These are phyloP conservation scores for Gadus chalcogrammus DNA, from an alignment of 2,113 vertebrate genomes.

Conservation along the genomic window DNA sequence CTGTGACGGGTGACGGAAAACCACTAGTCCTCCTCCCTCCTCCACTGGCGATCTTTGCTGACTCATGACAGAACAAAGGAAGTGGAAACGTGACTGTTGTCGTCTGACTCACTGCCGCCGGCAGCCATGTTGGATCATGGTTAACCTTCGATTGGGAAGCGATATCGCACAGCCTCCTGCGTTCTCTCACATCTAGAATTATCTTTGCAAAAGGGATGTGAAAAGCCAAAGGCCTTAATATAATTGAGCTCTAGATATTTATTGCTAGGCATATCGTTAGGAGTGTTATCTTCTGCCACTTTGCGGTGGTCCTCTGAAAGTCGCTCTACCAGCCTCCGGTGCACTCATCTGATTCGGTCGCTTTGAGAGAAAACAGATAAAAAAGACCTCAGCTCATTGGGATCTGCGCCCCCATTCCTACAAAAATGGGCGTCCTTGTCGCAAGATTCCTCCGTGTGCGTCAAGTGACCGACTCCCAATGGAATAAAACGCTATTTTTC, in stretches of 20 bases:
- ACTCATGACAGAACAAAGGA: background rate
- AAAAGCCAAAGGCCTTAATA: too few relatives aligned
- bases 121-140: background rate
- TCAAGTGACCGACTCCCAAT: slow-evolving; percentile 4
- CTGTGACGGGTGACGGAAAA: background rate
- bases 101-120: background rate
- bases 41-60: too few relatives aligned
- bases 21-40: too few relatives aligned
- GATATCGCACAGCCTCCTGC: background rate
- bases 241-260: background rate
- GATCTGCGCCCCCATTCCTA: slow-evolving; percentile 3
- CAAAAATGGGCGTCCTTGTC: background rate
- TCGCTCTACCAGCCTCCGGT: too few relatives aligned
- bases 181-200: background rate
- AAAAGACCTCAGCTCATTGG: slow-evolving; percentile 13
- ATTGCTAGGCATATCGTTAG: background rate
- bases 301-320: background rate
- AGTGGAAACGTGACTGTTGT: background rate
- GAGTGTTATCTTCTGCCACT: background rate
- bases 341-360: background rate
- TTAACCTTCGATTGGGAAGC: background rate
- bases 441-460: background rate
- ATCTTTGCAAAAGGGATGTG: background rate
- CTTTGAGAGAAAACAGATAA: slow-evolving; percentile 31
- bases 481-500: too few relatives aligned